A percentile compares a stretch with the other conserved stretches of the same genome.
Conservation (phyloP, 2,113 vertebrate species). For the Zootoca vivipara region DNA sequence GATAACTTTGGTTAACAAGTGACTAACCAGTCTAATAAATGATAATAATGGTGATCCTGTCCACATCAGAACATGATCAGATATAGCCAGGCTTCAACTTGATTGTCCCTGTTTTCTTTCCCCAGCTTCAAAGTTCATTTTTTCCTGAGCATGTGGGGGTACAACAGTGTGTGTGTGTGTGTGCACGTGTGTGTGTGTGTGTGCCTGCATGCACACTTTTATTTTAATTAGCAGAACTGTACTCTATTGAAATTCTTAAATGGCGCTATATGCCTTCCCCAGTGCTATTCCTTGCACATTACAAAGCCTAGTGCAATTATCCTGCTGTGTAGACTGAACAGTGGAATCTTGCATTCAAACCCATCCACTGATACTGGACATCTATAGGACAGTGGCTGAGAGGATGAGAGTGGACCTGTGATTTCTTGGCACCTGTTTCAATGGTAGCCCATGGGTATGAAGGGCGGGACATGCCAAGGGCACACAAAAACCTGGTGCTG, state of each 20-base stretch:
- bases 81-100: background rate
- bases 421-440: no score
- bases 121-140: background rate
- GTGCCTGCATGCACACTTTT: background rate
- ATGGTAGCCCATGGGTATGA: no score
- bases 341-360: background rate
- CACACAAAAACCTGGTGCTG: no score
- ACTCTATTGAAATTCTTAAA: background rate
- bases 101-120: background rate
- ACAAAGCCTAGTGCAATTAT: background rate
- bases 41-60: background rate
- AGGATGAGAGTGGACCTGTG: no score
- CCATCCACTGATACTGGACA: background rate
- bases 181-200: no score
- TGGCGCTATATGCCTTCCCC: background rate
- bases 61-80: background rate
- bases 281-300: background rate
- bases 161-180: background rate
- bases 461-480: no score
- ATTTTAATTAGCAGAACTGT: background rate
- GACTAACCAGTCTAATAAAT: no score
- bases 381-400: no score
- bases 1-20: no score
- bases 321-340: background rate
- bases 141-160: no score